Evolutionary conservation across 2,113 vertebrate genomes (phyloP).

Genomic region (Agapornis roseicollis): DNA sequence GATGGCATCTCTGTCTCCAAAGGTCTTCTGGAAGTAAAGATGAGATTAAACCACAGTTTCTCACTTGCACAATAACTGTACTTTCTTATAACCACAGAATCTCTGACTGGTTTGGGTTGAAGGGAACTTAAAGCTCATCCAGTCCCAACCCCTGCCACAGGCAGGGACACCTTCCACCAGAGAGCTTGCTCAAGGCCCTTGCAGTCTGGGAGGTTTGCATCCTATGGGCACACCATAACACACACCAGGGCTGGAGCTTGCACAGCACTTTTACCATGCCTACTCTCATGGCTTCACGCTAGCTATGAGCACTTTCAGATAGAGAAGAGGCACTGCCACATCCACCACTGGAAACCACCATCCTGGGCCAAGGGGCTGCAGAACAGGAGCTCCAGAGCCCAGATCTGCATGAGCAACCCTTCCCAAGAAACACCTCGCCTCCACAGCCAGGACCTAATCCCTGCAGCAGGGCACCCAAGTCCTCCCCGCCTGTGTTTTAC

Average conservation of each 20-base stretch:
- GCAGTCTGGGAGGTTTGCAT: rapidly evolving
- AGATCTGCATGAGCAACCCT: background rate
- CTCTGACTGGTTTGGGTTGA: background rate
- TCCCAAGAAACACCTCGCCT: background rate
- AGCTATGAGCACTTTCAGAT: background rate
- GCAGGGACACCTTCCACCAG: background rate
- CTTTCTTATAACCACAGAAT: background rate
- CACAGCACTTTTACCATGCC: background rate
- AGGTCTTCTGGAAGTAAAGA: background rate
- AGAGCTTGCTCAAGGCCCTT: background rate
- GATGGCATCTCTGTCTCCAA: background rate
- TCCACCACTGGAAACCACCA: background rate
- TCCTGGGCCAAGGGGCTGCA: no score
- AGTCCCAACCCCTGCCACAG: background rate
- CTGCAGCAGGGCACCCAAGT: background rate
- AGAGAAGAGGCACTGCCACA: background rate
- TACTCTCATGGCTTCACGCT: background rate
- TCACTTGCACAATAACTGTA: background rate
- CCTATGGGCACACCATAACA: background rate
- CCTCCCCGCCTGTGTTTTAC: background rate
- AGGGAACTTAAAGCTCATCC: background rate
- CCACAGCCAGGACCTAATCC: background rate
- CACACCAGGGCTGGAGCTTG: background rate
- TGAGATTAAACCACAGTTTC: background rate
- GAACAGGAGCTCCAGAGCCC: background rate